Base-by-base conservation (phyloP, 2,888 invertebrate genomes). In the Dicranocentrus wangi region DNA sequence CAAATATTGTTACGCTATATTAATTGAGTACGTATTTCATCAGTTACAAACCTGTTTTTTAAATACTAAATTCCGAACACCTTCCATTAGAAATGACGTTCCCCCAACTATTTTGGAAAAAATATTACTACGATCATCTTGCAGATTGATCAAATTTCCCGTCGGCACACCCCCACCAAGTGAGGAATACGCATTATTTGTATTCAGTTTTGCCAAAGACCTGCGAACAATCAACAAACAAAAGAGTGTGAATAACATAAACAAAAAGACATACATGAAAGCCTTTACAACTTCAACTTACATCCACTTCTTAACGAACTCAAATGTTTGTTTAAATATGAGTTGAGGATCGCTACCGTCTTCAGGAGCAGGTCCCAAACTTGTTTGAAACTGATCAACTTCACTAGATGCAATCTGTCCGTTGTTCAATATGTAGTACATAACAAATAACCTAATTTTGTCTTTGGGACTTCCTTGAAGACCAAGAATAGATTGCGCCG, bases 21-120 rank as follows among this genome's bases (percentile, higher is more conserved):
- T n/a, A n/a, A 65, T 28, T 53, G 13, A 21, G 68, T 42, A 68
- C 23, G 1, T 65, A 25, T 28, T 5, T 32, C 32, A 32, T 32
- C 10, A 3, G 3, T 32, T 32, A 63, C 60, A 17, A 13, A 95
- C 96, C 90, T 99, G 98, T 90, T 95, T 94, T 90, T 99, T 99
- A 8, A 99, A 96, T 19, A 99, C 99, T 87, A 99, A 92, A 91
- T 99, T 99, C 90, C 98, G 97, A 0, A 99, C 98, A 43, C 98
- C 99, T 89, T 99, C 99, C 98, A 99, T 99, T 0, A 99, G 98
- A 89, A 99, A 98, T 42, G 96, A 96, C 0, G 98, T 99, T 23
- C 98, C 98, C 8, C 77, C 77, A n/a, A 77, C 77, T 21, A 77
- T 39, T 23, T 69, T 77, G 0, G 77, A 77, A 53, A 77, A 77